These are phyloP conservation scores for Octopus bimaculoides DNA, from an alignment of 1,140 invertebrate species.

Conservation along the genomic window DNA sequence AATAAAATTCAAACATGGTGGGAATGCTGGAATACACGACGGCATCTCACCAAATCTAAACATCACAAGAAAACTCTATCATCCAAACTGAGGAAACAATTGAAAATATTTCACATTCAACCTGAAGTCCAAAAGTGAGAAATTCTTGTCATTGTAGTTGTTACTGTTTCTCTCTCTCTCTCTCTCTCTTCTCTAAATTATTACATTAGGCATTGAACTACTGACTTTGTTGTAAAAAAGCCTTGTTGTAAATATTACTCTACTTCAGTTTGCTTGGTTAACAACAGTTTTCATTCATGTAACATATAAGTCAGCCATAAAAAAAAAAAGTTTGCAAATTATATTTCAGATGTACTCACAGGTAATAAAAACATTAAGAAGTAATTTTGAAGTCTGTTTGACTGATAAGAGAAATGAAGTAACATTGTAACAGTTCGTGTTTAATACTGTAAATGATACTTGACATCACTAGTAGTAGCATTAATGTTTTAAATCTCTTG, in stretches of 20 bases:
- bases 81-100: conserved; percentile 21
- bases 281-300: too few relatives aligned
- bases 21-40: neutral
- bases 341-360: too few relatives aligned
- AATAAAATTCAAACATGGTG: neutral
- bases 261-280: neutral
- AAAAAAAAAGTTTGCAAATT: too few relatives aligned
- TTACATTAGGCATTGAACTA: neutral
- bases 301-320: too few relatives aligned
- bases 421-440: too few relatives aligned
- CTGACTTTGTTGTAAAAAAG: neutral
- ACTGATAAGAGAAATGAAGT: too few relatives aligned
- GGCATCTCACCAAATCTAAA: neutral
- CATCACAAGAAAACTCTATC: conserved; percentile 21
- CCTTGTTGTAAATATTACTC: neutral
- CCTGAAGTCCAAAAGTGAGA: conserved; percentile 27
- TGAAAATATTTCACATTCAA: conserved; percentile 30
- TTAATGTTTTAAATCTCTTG: too few relatives aligned
- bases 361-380: too few relatives aligned
- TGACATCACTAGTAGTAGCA: too few relatives aligned
- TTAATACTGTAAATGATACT: too few relatives aligned
- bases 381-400: too few relatives aligned
- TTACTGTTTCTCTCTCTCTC: neutral
- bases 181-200: neutral
- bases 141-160: neutral